phyloP scores from a whole-genome alignment of 2,888 invertebrate species.

The Hirtodrosophila duncani region DNA sequence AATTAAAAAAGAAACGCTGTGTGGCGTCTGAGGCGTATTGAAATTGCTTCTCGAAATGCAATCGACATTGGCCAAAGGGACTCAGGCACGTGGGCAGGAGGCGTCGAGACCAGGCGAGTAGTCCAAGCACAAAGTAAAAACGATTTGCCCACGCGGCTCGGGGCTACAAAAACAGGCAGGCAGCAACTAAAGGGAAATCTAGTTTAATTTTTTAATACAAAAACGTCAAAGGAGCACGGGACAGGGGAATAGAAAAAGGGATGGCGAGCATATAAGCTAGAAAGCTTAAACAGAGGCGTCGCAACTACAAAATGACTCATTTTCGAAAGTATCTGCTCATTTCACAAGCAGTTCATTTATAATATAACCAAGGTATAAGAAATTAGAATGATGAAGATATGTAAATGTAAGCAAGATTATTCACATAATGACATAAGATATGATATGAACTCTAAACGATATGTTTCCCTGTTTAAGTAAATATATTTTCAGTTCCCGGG shows the following conservation, averaged over 20 bases:
- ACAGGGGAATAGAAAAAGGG: conserved; percentile 1
- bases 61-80: conserved; percentile 57
- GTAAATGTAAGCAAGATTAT: no score
- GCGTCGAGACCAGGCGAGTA: no score
- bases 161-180: conserved; percentile 55
- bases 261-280: conserved; percentile 1
- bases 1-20: conserved; percentile 66
- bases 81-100: conserved; percentile 14
- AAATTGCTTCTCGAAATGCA: conserved; percentile 66
- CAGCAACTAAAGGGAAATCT: conserved; percentile 71
- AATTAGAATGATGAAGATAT: no score
- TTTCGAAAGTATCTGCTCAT: no score
- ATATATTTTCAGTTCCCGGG: no score
- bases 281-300: conserved; percentile 21
- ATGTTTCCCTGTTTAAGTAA: no score
- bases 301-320: neutral
- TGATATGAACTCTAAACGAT: no score
- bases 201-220: conserved; percentile 71
- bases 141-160: conserved; percentile 50
- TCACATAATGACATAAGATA: no score
- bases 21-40: conserved; percentile 61
- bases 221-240: conserved; percentile 46
- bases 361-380: no score
- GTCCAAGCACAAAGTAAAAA: conserved; percentile 57
- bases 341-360: no score